These are phyloP conservation scores for Oreohelix idahoensis DNA, from an alignment of 1,140 invertebrate species.

Conservation along the genomic window DNA sequence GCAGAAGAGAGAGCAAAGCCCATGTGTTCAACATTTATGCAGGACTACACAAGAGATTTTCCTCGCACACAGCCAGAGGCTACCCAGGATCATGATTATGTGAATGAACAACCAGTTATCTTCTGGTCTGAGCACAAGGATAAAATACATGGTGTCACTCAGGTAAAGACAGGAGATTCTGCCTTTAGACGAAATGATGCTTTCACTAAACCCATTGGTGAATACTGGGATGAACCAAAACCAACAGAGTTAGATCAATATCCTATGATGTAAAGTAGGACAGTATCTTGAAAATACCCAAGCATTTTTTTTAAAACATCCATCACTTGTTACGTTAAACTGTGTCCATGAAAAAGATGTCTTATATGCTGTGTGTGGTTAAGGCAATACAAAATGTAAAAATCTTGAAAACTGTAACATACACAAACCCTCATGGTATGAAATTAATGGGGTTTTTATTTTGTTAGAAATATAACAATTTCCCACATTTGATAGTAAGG, in stretches of 20 bases:
- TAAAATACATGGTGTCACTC: slow-evolving; percentile 63
- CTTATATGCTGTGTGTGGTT: no score
- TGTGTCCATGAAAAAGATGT: no score
- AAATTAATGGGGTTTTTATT: no score
- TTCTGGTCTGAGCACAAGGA: slow-evolving; percentile 73
- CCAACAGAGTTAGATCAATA: slow-evolving; percentile 65
- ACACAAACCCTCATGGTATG: no score
- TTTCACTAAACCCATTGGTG: slow-evolving; percentile 66
- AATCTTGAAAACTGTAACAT: no score
- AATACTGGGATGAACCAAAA: slow-evolving; percentile 60
- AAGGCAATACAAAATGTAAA: no score
- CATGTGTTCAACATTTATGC: slow-evolving; percentile 32
- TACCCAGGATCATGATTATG: slow-evolving; percentile 68
- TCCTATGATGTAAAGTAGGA: slow-evolving; percentile 68
- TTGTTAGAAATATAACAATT: no score
- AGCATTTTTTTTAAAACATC: no score
- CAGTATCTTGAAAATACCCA: no score
- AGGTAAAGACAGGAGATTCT: slow-evolving; percentile 65
- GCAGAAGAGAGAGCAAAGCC: background rate
- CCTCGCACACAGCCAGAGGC: background rate
- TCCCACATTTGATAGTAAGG: no score
- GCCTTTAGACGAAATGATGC: slow-evolving; percentile 69
- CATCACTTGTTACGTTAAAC: no score
- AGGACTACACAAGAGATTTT: slow-evolving; percentile 41
- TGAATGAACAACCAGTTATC: slow-evolving; percentile 70